phyloP scores from a whole-genome alignment of 2,113 vertebrate species.

The Eupsittula cactorum region DNA sequence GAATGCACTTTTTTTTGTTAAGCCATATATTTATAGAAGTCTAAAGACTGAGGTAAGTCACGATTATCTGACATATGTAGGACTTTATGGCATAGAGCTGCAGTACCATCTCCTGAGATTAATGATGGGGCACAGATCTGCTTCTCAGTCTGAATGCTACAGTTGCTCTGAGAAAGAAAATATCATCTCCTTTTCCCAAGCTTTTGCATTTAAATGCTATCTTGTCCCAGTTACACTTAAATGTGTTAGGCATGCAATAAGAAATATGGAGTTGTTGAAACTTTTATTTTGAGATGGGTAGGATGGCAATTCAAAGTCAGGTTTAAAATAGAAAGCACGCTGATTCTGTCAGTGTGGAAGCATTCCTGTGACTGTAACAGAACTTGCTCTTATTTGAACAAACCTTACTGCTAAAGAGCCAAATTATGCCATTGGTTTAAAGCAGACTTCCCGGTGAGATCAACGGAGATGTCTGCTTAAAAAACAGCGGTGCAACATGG shows the following conservation, averaged over 20 bases:
- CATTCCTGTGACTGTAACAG: not conserved
- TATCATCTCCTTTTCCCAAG: not conserved
- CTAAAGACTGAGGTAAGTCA: not conserved
- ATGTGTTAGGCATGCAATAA: slow-evolving; percentile 17
- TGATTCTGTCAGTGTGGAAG: not conserved
- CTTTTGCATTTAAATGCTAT: slow-evolving; percentile 11
- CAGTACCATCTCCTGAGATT: not conserved
- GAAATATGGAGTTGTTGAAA: slow-evolving; percentile 29
- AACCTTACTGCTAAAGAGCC: not conserved
- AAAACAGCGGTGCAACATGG: not conserved
- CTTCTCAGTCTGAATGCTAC: not conserved
- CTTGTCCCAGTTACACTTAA: slow-evolving; percentile 27
- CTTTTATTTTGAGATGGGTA: slow-evolving; percentile 25
- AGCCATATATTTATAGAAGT: not conserved
- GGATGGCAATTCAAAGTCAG: slow-evolving; percentile 28
- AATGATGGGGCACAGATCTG: not conserved
- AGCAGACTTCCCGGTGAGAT: not conserved
- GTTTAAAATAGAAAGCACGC: slow-evolving; percentile 7
- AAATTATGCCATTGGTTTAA: not conserved
- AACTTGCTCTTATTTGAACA: not conserved
- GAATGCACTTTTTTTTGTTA: not conserved
- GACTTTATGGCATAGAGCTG: not conserved
- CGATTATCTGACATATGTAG: not conserved
- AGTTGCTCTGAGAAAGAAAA: not conserved
- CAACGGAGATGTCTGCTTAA: not conserved